Evolutionary conservation across 1,140 invertebrate species (phyloP).

Genomic region (Platyscapa corneri): DNA sequence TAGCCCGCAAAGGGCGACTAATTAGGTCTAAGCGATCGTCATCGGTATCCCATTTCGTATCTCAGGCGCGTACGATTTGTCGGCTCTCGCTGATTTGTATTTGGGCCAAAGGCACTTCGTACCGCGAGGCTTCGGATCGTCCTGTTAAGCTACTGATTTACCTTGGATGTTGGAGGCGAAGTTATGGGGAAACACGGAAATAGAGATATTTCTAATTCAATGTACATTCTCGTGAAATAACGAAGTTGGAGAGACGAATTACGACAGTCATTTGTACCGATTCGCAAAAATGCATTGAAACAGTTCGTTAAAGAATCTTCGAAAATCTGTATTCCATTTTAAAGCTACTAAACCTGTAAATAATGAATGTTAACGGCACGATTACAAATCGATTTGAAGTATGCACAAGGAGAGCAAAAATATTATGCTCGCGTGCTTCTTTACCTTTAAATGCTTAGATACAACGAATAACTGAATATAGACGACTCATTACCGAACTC

Average conservation of each 20-base stretch:
- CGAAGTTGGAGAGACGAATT: too few relatives aligned
- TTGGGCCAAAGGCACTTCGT: too few relatives aligned
- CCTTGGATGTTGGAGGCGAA: too few relatives aligned
- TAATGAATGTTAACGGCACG: not conserved
- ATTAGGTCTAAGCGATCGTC: not conserved
- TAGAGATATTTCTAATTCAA: too few relatives aligned
- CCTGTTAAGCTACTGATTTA: too few relatives aligned
- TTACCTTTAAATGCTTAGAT: slow-evolving; percentile 20
- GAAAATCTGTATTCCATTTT: not conserved
- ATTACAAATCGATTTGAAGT: slow-evolving; percentile 40
- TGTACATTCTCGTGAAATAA: too few relatives aligned
- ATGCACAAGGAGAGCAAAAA: slow-evolving; percentile 3
- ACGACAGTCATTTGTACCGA: not conserved
- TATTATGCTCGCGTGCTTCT: slow-evolving; percentile 29
- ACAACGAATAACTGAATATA: slow-evolving; percentile 24
- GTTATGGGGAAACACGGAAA: too few relatives aligned
- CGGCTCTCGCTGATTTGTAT: too few relatives aligned
- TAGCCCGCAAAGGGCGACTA: not conserved
- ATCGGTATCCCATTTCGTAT: too few relatives aligned
- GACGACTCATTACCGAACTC: slow-evolving; percentile 32
- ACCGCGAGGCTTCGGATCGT: too few relatives aligned
- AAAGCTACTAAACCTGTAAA: not conserved
- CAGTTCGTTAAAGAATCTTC: not conserved
- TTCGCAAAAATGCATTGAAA: not conserved
- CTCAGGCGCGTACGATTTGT: too few relatives aligned